Evolutionary conservation across 2,113 vertebrate genomes (phyloP).

Genomic region (Glaucomys volans): DNA sequence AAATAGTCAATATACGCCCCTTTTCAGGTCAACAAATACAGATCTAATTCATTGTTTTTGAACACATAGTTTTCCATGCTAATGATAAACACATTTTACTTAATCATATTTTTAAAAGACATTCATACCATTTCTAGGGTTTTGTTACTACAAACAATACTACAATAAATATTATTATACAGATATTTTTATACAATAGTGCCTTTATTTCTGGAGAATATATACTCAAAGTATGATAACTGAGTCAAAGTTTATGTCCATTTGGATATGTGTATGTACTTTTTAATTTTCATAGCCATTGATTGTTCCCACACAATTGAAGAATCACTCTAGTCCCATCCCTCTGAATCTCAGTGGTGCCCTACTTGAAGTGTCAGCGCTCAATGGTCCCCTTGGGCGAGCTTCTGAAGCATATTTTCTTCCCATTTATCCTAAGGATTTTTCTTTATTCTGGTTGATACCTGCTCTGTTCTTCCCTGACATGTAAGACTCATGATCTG

Average conservation of each 20-base stretch:
- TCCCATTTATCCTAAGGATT: not conserved
- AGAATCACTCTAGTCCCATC: not conserved
- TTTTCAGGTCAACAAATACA: not conserved
- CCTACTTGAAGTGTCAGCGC: not conserved
- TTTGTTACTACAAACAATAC: not conserved
- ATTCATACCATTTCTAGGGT: not conserved
- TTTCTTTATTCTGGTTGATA: not conserved
- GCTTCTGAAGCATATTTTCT: not conserved
- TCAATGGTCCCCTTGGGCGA: not conserved
- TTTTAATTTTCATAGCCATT: not conserved
- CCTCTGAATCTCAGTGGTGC: not conserved
- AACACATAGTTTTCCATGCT: not conserved
- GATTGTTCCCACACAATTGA: not conserved
- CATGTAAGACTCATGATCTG: not conserved
- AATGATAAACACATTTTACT: not conserved
- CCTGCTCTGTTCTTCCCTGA: not conserved
- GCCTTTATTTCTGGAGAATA: slow-evolving; percentile 26
- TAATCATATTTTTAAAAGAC: not conserved
- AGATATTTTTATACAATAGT: not conserved
- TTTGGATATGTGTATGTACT: not conserved
- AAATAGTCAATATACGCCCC: not conserved
- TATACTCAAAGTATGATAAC: not conserved
- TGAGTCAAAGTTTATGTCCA: not conserved
- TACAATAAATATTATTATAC: not conserved
- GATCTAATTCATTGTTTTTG: not conserved